These are phyloP conservation scores for Pseudolycoriella hygida DNA, from an alignment of 2,888 invertebrate genomes.

Conservation along the genomic window DNA sequence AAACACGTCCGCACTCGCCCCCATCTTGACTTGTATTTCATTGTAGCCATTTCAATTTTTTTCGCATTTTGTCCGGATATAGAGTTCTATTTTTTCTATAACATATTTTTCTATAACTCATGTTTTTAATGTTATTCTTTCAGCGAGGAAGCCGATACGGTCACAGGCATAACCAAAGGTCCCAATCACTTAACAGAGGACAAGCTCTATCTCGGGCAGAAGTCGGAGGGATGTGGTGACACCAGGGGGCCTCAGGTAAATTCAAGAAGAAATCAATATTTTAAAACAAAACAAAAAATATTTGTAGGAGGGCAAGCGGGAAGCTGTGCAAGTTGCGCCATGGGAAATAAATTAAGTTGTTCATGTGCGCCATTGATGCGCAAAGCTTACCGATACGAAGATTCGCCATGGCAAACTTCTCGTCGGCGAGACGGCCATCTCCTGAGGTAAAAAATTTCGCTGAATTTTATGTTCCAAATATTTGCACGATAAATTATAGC, in stretches of 20 bases:
- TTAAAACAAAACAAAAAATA: background rate
- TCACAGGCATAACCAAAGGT: conserved; percentile 49
- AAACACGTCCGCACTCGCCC: no score
- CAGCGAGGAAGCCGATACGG: conserved; percentile 45
- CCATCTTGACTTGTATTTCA: no score
- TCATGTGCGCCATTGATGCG: conserved; percentile 92
- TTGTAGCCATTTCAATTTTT: no score
- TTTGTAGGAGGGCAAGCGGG: conserved; percentile 23
- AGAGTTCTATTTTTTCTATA: no score
- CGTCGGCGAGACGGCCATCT: conserved; percentile 72
- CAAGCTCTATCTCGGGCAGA: conserved; percentile 49
- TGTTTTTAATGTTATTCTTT: conserved; percentile 13
- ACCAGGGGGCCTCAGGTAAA: conserved; percentile 53
- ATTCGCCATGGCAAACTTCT: conserved; percentile 88
- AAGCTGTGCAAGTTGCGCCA: conserved; percentile 40
- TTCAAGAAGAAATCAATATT: background rate
- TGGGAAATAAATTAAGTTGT: conserved; percentile 97
- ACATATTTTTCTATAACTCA: no score
- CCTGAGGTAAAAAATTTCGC: conserved; percentile 46
- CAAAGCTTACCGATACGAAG: conserved; percentile 91
- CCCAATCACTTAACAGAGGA: conserved; percentile 59
- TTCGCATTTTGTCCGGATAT: no score
- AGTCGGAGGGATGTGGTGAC: conserved; percentile 58
- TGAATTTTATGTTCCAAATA: background rate
- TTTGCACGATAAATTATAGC: background rate